A percentile compares a stretch with the other conserved stretches of the same genome.
Evolutionary conservation across 2,888 invertebrate genomes (phyloP).

Genomic region (Eurytoma adleriae): DNA sequence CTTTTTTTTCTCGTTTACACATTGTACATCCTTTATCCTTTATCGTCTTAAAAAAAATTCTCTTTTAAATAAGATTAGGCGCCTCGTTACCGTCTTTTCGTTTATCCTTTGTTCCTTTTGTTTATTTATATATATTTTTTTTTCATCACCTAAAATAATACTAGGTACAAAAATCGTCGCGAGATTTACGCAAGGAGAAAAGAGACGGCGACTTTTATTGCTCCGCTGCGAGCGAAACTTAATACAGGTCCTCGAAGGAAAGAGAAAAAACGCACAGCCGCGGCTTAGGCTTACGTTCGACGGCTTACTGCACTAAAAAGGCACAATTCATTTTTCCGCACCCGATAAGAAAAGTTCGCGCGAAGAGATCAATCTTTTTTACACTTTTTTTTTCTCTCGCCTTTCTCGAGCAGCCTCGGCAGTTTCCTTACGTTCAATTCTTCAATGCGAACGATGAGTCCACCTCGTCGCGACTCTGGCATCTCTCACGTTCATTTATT

Average conservation of each 20-base stretch:
- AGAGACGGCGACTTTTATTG: conserved; percentile 11
- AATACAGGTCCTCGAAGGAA: conserved; percentile 24
- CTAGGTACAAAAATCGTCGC: conserved; percentile 53
- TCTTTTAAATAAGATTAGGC: conserved; percentile 47
- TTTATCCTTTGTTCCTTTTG: conserved; percentile 23
- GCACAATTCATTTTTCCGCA: conserved; percentile 71
- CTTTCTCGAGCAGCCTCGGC: conserved; percentile 16
- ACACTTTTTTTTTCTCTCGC: conserved; percentile 21
- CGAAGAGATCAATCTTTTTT: conserved; percentile 57
- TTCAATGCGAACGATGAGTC: conserved; percentile 50
- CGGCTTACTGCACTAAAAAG: conserved; percentile 73
- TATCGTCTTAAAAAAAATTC: conserved; percentile 29
- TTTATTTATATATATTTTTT: conserved; percentile 13
- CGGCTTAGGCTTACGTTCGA: conserved; percentile 69
- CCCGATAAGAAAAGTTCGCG: conserved; percentile 66
- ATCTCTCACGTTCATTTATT: neutral
- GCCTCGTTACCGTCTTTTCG: conserved; percentile 7
- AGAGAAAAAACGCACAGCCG: conserved; percentile 50
- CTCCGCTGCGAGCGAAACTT: conserved; percentile 50
- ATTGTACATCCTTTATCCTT: conserved; percentile 20
- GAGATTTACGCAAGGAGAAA: neutral
- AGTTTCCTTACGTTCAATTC: conserved; percentile 42
- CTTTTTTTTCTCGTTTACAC: conserved; percentile 35
- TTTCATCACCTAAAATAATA: conserved; percentile 46
- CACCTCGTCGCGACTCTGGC: conserved; percentile 28